Evolutionary conservation across 2,888 invertebrate species (phyloP).

Genomic region (Hymenopus coronatus): DNA sequence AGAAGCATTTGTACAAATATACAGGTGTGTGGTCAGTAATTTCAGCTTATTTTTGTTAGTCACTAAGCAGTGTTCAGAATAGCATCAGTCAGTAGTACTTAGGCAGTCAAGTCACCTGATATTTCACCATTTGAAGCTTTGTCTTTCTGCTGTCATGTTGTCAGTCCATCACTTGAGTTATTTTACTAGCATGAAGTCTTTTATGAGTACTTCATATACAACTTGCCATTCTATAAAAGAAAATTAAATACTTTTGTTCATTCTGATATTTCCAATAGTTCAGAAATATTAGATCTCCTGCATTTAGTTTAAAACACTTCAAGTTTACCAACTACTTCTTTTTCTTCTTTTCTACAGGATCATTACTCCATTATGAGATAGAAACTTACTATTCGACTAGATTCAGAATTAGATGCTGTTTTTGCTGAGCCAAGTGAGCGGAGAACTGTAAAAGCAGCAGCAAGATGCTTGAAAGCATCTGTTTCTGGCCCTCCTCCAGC

Average conservation of each 20-base stretch:
- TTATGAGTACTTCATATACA: background rate
- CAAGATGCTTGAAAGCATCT: constrained; percentile 93
- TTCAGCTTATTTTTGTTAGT: background rate
- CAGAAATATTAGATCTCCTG: background rate
- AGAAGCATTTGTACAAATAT: too few relatives aligned
- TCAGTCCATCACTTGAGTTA: background rate
- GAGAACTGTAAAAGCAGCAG: constrained; percentile 92
- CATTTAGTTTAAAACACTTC: background rate
- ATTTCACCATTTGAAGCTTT: background rate
- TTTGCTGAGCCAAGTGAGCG: constrained; percentile 88
- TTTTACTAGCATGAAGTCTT: background rate
- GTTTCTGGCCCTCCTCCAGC: constrained; percentile 94
- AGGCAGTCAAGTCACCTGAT: background rate
- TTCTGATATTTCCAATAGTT: background rate
- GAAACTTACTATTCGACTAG: constrained; percentile 80
- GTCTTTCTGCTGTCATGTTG: background rate
- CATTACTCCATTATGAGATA: background rate
- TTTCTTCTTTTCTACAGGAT: background rate
- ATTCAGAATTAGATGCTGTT: constrained; percentile 86
- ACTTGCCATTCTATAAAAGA: background rate
- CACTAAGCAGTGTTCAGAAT: background rate
- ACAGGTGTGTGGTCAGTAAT: background rate
- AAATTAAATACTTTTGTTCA: background rate
- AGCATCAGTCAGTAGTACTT: background rate
- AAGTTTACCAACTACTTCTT: background rate